Percentiles rank a stretch among this genome's conserved stretches.
These are phyloP conservation scores for Alviniconcha strummeri DNA, from an alignment of 2,888 invertebrate species.

Conservation along the genomic window DNA sequence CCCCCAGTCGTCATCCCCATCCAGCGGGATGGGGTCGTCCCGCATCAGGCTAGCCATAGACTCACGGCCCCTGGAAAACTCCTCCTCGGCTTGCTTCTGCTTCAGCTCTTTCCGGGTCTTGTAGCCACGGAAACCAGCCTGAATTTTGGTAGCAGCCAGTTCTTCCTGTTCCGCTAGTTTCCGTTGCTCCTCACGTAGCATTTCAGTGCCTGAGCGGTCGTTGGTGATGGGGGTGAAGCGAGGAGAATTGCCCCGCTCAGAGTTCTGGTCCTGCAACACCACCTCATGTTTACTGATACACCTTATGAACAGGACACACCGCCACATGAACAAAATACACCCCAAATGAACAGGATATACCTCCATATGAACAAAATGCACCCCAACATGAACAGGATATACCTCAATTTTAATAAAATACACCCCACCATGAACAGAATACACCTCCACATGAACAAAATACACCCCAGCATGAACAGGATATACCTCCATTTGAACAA, in stretches of 20 bases:
- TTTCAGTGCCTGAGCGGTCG: not conserved
- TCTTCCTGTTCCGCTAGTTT: slow-evolving; percentile 8
- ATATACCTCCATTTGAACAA: no score
- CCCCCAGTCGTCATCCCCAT: slow-evolving; percentile 3
- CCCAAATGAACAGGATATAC: no score
- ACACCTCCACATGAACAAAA: no score
- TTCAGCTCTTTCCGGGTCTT: slow-evolving; percentile 18
- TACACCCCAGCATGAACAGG: not conserved
- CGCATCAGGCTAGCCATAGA: not conserved
- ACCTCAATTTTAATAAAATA: no score
- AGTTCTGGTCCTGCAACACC: not conserved
- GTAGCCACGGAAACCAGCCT: slow-evolving; percentile 39
- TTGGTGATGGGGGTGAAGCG: not conserved
- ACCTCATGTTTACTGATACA: no score
- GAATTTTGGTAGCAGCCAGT: slow-evolving; percentile 37
- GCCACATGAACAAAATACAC: not conserved
- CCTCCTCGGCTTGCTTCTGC: not conserved
- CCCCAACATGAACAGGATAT: no score
- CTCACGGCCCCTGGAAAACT: not conserved
- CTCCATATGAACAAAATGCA: no score
- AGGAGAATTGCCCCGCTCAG: not conserved
- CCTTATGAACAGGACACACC: not conserved
- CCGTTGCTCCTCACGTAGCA: not conserved
- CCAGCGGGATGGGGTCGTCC: not conserved
- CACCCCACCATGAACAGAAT: no score